Evolutionary conservation across 2,797 vertebrate genomes (phyloP), one percentile per base, ranked within the genome.

Genomic region (Brachyrhaphis roseni): DNA sequence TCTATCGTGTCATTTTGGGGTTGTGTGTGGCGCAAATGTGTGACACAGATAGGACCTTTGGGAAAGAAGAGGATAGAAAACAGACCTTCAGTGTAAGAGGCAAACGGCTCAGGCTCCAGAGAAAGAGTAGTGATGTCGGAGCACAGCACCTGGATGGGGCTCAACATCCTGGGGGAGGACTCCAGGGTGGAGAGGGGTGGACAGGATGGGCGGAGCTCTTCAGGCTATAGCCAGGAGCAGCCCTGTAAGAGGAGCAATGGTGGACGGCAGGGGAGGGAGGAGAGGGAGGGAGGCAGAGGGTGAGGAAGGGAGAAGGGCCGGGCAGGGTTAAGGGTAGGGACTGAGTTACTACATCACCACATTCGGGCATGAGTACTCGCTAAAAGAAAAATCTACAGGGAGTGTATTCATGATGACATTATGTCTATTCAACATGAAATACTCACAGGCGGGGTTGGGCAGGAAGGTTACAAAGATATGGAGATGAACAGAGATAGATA

Each of bases 21-120:
- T 90, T 74, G 26, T 62, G 79, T 84, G 84, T 88, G 85, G 83
- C 62, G 34, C 79, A 76, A 57, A 55, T 79, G 84, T 81, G 85
- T 46, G 81, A 85, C 79, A 89, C 23, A 78, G 78, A 84, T 77
- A 80, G 64, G 83, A 90, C 85, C 83, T 83, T 89, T 11, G 80
- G 87, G 89, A 90, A 83, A 94, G 82, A 93, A 93, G 86, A 94
- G 91, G 90, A 91, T 84, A 91, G 91, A 91, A 89, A 92, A 95
- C 93, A 95, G 94, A 96, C 95, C 95, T 96, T 96, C 95, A 93
- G 95, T 96, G 91, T 96, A 96, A 92, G 94, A 95, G 93, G 95
- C 94, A 94, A 95, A 96, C 93, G 94, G 95, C 92, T 95, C 94
- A 88, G 95, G 94, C 93, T 96, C 95, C 95, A 96, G 94, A 94